phyloP scores from a whole-genome alignment of 1,140 invertebrate species.

The Papilio xuthus region DNA sequence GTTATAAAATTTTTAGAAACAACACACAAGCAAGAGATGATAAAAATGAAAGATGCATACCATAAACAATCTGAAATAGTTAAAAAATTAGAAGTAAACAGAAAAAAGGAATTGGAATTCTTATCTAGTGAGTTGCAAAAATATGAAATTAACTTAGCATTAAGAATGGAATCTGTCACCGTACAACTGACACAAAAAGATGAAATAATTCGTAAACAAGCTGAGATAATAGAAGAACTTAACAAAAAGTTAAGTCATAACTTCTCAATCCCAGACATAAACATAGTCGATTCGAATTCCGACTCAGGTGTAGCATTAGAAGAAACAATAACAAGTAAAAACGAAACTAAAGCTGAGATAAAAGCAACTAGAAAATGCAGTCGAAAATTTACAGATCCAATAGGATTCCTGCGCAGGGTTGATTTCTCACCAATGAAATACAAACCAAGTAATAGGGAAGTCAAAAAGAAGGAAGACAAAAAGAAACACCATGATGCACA shows the following conservation, averaged over 20 bases:
- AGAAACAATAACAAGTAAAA: conserved; percentile 54
- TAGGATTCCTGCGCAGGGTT: conserved; percentile 71
- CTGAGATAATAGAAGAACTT: conserved; percentile 67
- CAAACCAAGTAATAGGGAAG: conserved; percentile 64
- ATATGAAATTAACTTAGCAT: conserved; percentile 70
- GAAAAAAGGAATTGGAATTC: conserved; percentile 75
- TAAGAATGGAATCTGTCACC: conserved; percentile 67
- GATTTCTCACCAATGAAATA: conserved; percentile 80
- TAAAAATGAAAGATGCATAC: conserved; percentile 62
- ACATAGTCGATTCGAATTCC: conserved; percentile 72
- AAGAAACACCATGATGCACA: conserved; percentile 66
- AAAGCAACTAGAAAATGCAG: conserved; percentile 72
- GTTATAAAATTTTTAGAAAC: conserved; percentile 73
- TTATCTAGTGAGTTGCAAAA: conserved; percentile 71
- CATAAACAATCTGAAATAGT: conserved; percentile 67
- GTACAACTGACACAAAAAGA: conserved; percentile 71
- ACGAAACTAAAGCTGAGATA: conserved; percentile 58
- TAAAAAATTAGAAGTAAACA: conserved; percentile 71
- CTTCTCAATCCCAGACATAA: conserved; percentile 62
- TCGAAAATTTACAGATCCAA: conserved; percentile 70
- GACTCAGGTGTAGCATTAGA: conserved; percentile 75
- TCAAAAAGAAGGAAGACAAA: conserved; percentile 73
- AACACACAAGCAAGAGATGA: conserved; percentile 72
- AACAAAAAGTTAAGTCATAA: conserved; percentile 63
- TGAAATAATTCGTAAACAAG: conserved; percentile 67